These are phyloP conservation scores for Chrysodeixis includens DNA, from an alignment of 2,888 invertebrate species.

Conservation along the genomic window DNA sequence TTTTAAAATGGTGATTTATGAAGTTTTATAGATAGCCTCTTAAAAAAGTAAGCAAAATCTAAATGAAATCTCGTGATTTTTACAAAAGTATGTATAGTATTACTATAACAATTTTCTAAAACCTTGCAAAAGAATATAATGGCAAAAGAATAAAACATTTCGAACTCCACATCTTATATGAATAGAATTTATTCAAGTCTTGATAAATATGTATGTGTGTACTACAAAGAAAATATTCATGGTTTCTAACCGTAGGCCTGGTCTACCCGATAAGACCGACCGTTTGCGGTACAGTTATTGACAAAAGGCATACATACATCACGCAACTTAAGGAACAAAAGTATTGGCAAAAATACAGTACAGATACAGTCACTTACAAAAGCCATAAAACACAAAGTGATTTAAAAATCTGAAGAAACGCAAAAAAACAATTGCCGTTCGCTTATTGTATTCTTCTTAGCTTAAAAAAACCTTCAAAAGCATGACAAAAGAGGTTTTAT, in stretches of 20 bases:
- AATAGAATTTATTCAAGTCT: background rate
- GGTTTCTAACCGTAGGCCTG: slow-evolving; percentile 12
- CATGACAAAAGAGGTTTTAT: too few species aligned
- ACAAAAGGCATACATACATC: background rate
- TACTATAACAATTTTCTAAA: too few species aligned
- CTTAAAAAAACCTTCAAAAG: background rate
- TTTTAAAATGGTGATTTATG: too few species aligned
- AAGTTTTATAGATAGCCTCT: too few species aligned
- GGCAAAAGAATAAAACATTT: background rate
- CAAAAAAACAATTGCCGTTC: too few species aligned
- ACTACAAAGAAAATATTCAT: slow-evolving; percentile 9
- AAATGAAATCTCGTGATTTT: too few species aligned
- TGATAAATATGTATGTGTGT: slow-evolving; percentile 6
- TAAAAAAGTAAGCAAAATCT: too few species aligned
- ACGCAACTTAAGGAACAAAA: too few species aligned
- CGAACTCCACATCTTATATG: background rate
- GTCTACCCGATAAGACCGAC: slow-evolving; percentile 21
- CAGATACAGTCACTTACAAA: background rate
- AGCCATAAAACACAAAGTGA: background rate
- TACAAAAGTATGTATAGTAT: too few species aligned
- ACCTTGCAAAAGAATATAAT: background rate
- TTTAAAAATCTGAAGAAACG: too few species aligned
- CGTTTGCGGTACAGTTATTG: background rate
- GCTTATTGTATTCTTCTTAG: too few species aligned
- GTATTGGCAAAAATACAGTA: too few species aligned